A percentile compares a stretch with the other conserved stretches of the same genome.
These are phyloP conservation scores for Popillia japonica DNA, from an alignment of 1,140 invertebrate species.

Conservation along the genomic window DNA sequence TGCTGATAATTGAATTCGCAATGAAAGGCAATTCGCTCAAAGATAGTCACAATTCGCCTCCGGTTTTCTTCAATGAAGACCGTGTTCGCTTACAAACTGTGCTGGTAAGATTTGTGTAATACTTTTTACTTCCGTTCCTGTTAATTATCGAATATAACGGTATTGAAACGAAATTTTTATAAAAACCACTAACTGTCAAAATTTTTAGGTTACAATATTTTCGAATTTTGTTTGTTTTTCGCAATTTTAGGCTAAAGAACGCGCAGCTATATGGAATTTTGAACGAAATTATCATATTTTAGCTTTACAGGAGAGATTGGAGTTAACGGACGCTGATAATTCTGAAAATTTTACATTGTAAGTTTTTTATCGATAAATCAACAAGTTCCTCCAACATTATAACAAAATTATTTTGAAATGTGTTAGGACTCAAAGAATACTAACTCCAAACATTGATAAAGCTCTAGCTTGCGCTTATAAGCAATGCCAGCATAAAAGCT, in stretches of 20 bases:
- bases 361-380: neutral
- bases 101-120: neutral
- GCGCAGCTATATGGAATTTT: neutral
- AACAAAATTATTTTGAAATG: neutral
- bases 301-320: neutral
- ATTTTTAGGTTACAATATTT: constrained; percentile 1
- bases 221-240: neutral
- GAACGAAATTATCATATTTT: constrained; percentile 5
- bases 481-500: neutral
- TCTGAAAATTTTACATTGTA: constrained; percentile 1
- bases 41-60: neutral
- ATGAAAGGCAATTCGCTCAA: neutral
- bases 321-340: neutral
- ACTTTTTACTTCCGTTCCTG: neutral
- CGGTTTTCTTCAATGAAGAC: neutral
- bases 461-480: neutral
- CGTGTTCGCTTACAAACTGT: neutral
- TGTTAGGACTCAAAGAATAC: neutral
- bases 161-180: neutral
- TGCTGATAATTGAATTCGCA: neutral
- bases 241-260: neutral
- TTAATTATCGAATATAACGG: no score
- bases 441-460: neutral
- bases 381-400: neutral
- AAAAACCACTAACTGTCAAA: neutral